Evolutionary conservation across 1,140 invertebrate genomes (phyloP), one percentile per base, ranked within the genome.

Genomic region (Rhagoletis zephyria): DNA sequence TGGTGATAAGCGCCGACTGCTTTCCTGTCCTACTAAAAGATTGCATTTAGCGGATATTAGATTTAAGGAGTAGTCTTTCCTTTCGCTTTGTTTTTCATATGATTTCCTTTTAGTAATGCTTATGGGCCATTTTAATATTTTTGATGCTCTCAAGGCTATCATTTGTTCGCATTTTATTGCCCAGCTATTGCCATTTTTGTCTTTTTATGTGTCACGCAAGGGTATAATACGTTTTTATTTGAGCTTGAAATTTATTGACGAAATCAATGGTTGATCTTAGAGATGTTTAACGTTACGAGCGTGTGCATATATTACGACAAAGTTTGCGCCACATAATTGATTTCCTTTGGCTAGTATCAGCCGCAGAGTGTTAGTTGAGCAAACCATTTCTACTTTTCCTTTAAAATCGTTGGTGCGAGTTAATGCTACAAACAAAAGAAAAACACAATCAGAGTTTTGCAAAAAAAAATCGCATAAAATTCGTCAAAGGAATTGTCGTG

Each of bases 1-100:
- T 81, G 74, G 74, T 42, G 74, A 81, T 81, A 81, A 81, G 48
- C 74, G 74, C n/a, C 48, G 74, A 6, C 7, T 3, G 48, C 0
- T n/a, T 51, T 48, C 10, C 30, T 30, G 30, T 30, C 30, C 30
- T 30, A 30, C 70, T 77, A 6, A 48, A 30, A 77, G 16, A 10
- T 77, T 14, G 45, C 45, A 77, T 77, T 77, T 77, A 77, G 70
- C 45, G 42, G 10, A 48, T 51, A 77, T 77, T 77, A 77, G 40
- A 19, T 14, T 51, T 12, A n/a, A 30, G n/a, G 6, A 56, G 48
- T 19, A 81, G 48, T 30, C 5, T n/a, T 81, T 81, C 70, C 48
- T 74, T 74, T 10, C 14, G 65, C 42, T 74, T 74, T 74, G 70
- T 48, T 30, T 74, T 74, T 7, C 12, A 74, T 16, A 14, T 4